Base-by-base conservation (phyloP, 1,140 invertebrate species). In the Sinonovacula constricta region DNA sequence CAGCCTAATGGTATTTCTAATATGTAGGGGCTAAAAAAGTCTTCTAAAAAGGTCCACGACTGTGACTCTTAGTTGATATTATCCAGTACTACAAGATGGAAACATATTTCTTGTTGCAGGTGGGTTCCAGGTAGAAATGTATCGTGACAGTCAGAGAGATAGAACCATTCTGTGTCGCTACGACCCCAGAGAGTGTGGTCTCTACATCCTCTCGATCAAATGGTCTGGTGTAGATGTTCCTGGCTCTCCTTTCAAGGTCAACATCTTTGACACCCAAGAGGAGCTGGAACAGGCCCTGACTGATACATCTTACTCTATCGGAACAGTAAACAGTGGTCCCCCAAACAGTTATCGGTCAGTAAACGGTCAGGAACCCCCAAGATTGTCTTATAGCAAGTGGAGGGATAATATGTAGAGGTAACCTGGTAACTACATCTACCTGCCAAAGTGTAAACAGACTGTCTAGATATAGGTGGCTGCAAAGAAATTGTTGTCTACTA, bases 111-210 rank as follows among this genome's bases (percentile, higher is more conserved):
- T 65, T 66, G 12, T 85, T 82, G 18, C 79, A 94, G 94, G 97
- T 65, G 98, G 98, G 12, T 99, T 99, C 92, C 94, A 98, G 82
- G 98, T 99, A 1, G 98, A 99, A 92, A 99, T 99, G 98, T 97
- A 99, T 90, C 92, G 99, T n/a, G 98, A 99, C 92, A 98, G 95
- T 84, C 97, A 99, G 92, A 98, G 99, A 89, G 98, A 99, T 90
- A 92, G 98, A 59, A 99, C 97, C 33, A 99, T 99, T 88, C 92
- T 99, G 31, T 99, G 99, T 93, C 97, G 97, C 91, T 95, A 93
- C 82, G 98, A 99, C 91, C 98, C 98, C 59, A 98, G 97, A 22
- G 98, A 99, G 91, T 97, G 98, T 14, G 99, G 99, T 7, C 97
- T 99, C 91, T 99, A 99, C 91, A 93, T 97, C 66, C 96, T 99